Percentiles rank a stretch among this genome's conserved stretches.
These are phyloP conservation scores for Thalpophila matura DNA, from an alignment of 2,888 invertebrate species.

Conservation along the genomic window DNA sequence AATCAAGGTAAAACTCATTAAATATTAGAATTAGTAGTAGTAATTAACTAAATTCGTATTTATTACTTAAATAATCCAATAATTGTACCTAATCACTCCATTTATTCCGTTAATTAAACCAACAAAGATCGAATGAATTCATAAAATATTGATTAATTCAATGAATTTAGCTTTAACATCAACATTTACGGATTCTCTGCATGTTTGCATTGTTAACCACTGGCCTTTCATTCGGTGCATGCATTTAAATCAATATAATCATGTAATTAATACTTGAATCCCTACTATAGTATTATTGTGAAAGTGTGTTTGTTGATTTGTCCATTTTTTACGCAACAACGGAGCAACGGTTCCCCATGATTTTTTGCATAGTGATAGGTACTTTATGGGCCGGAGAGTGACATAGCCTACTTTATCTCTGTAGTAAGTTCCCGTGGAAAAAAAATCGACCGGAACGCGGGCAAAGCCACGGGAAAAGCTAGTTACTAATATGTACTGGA, in stretches of 20 bases:
- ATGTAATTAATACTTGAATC: not conserved
- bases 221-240: constrained; percentile 2
- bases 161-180: constrained; percentile 22
- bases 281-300: too few species aligned
- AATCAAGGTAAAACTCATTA: not conserved
- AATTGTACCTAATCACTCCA: constrained; percentile 30
- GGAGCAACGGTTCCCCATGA: too few species aligned
- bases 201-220: constrained; percentile 12
- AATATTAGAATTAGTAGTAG: not conserved
- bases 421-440: too few species aligned
- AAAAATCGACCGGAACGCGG: too few species aligned
- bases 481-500: too few species aligned
- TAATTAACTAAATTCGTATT: constrained; percentile 17
- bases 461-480: too few species aligned
- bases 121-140: constrained; percentile 26
- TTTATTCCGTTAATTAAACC: constrained; percentile 22
- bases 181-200: constrained; percentile 19
- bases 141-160: constrained; percentile 37
- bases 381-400: too few species aligned
- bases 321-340: too few species aligned
- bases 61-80: constrained; percentile 16
- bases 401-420: too few species aligned
- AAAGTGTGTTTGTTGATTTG: too few species aligned
- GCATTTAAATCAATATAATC: constrained; percentile 10
- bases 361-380: too few species aligned